phyloP scores from a whole-genome alignment of 2,888 invertebrate genomes.

The Acronicta psi region DNA sequence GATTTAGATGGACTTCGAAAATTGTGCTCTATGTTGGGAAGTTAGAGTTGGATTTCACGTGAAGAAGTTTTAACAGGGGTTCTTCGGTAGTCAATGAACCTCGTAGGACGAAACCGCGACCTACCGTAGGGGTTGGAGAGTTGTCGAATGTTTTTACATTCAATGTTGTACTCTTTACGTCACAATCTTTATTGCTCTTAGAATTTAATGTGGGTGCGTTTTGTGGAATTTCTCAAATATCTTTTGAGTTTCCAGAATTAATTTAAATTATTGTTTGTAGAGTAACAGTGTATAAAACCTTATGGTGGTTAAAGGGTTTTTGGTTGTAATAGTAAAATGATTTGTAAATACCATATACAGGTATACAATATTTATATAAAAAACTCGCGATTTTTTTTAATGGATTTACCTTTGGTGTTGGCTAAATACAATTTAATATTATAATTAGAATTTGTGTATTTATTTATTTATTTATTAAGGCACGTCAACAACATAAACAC shows the following conservation, averaged over 20 bases:
- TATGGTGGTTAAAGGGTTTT: too few species aligned
- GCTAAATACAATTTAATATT: too few species aligned
- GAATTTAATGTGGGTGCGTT: slow-evolving; percentile 8
- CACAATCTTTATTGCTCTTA: slow-evolving; percentile 33
- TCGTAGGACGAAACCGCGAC: slow-evolving; percentile 80
- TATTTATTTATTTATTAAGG: too few species aligned
- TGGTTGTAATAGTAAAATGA: too few species aligned
- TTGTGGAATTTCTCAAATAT: neutral
- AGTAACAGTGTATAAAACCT: too few species aligned
- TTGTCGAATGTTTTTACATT: slow-evolving; percentile 66
- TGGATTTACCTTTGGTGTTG: too few species aligned
- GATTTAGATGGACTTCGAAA: slow-evolving; percentile 44
- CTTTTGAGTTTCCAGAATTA: neutral
- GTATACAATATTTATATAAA: too few species aligned
- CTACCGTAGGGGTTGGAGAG: slow-evolving; percentile 78
- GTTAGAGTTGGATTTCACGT: slow-evolving; percentile 59
- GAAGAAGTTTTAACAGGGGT: slow-evolving; percentile 63
- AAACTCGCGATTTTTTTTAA: too few species aligned
- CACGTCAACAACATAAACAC: too few species aligned
- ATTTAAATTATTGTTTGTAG: too few species aligned
- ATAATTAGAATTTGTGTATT: too few species aligned
- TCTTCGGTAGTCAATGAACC: slow-evolving; percentile 79
- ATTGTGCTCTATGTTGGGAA: slow-evolving; percentile 37
- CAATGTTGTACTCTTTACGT: slow-evolving; percentile 43
- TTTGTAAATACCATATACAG: too few species aligned